phyloP scores from a whole-genome alignment of 2,888 invertebrate species.

The Strigamia transsilvanica region DNA sequence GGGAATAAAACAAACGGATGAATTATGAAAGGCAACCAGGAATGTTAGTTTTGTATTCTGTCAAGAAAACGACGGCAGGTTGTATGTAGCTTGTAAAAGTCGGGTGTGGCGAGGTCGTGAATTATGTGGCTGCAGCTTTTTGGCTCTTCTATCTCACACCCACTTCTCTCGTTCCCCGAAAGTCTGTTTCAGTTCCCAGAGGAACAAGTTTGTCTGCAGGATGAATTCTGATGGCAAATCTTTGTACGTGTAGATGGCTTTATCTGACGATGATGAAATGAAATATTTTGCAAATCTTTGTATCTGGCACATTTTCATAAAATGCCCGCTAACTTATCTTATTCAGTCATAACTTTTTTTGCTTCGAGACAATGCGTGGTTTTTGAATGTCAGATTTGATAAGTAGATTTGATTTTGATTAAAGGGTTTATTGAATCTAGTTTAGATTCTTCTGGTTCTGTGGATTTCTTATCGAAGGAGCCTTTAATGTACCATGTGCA shows the following conservation, averaged over 20 bases:
- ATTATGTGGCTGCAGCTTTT: conserved; percentile 20
- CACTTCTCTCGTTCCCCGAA: background rate
- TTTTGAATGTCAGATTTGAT: too few species aligned
- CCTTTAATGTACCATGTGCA: background rate
- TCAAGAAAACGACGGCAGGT: conserved; percentile 24
- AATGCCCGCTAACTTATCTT: background rate
- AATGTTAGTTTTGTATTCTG: conserved; percentile 20
- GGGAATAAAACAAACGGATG: background rate
- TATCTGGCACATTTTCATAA: conserved; percentile 1
- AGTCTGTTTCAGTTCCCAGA: conserved; percentile 28
- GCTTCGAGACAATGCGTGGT: background rate
- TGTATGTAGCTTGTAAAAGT: background rate
- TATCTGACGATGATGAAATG: conserved; percentile 38
- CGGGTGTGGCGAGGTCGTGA: conserved; percentile 23
- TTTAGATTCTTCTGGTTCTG: too few species aligned
- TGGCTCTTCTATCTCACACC: background rate
- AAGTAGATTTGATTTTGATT: too few species aligned
- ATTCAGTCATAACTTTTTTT: background rate
- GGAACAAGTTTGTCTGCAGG: conserved; percentile 21
- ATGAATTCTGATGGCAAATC: conserved; percentile 34
- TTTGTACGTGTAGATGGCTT: conserved; percentile 24
- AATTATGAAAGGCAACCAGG: background rate
- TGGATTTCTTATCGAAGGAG: background rate
- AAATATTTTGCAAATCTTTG: conserved; percentile 23
- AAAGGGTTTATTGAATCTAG: too few species aligned